Evolutionary conservation across 2,113 vertebrate species (phyloP).

Genomic region (Nestor notabilis): DNA sequence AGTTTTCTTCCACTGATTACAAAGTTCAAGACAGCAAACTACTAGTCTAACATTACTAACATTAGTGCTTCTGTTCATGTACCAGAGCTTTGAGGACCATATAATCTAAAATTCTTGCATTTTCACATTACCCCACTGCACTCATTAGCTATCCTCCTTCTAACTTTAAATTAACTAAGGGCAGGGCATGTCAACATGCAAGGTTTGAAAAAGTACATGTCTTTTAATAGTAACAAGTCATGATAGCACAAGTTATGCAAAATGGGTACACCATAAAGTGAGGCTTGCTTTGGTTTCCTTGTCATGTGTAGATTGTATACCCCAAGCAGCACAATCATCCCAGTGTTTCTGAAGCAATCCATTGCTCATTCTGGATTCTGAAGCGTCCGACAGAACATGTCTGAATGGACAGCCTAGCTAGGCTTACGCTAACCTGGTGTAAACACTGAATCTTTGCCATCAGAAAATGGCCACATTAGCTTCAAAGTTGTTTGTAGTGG

Average conservation of each 20-base stretch:
- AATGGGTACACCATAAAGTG: neutral
- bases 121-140: rapidly evolving
- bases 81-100: neutral
- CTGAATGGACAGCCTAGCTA: neutral
- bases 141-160: rapidly evolving
- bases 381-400: neutral
- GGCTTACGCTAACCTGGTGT: neutral
- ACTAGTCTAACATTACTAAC: neutral
- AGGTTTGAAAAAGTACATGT: neutral
- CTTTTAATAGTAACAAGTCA: neutral
- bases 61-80: neutral
- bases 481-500: neutral
- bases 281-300: neutral
- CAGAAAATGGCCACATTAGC: neutral
- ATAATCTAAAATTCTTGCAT: neutral
- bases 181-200: rapidly evolving
- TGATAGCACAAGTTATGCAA: rapidly evolving
- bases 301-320: rapidly evolving
- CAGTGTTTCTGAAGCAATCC: neutral
- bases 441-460: neutral
- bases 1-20: neutral
- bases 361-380: neutral
- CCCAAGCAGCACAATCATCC: neutral
- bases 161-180: neutral
- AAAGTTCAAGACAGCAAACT: neutral